These are phyloP conservation scores for Anas capensis DNA, from an alignment of 2,797 vertebrate genomes.

Conservation along the genomic window DNA sequence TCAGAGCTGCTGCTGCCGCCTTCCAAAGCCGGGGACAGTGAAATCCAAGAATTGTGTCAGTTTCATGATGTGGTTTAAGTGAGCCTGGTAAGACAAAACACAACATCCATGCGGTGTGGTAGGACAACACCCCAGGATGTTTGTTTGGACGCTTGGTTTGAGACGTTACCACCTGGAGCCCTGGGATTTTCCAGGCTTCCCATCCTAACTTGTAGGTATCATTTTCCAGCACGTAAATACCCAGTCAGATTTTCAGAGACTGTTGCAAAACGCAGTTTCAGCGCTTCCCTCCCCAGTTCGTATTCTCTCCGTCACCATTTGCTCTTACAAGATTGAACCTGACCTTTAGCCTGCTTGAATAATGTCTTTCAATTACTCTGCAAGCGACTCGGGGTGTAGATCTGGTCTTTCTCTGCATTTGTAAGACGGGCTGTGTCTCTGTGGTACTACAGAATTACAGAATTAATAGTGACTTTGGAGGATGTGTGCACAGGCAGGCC, in stretches of 20 bases:
- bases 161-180: neutral
- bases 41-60: neutral
- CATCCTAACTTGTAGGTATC: neutral
- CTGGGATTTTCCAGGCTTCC: neutral
- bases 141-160: neutral
- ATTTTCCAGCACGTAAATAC: conserved; percentile 8
- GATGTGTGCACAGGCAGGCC: conserved; percentile 31
- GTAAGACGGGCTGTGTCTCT: conserved; percentile 11
- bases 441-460: conserved; percentile 34
- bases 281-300: neutral
- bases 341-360: conserved; percentile 37
- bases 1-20: neutral
- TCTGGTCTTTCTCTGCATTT: conserved; percentile 17
- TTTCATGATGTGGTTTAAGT: neutral
- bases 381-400: neutral
- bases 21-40: neutral
- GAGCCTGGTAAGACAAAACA: neutral
- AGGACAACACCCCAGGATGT: neutral
- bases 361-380: conserved; percentile 32
- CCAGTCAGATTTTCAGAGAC: neutral
- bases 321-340: conserved; percentile 1
- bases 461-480: conserved; percentile 56
- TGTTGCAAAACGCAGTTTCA: neutral
- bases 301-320: conserved; percentile 5
- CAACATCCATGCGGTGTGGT: neutral